Base-by-base conservation (phyloP, 2,888 invertebrate genomes). In the Drosophila imparisetae region DNA sequence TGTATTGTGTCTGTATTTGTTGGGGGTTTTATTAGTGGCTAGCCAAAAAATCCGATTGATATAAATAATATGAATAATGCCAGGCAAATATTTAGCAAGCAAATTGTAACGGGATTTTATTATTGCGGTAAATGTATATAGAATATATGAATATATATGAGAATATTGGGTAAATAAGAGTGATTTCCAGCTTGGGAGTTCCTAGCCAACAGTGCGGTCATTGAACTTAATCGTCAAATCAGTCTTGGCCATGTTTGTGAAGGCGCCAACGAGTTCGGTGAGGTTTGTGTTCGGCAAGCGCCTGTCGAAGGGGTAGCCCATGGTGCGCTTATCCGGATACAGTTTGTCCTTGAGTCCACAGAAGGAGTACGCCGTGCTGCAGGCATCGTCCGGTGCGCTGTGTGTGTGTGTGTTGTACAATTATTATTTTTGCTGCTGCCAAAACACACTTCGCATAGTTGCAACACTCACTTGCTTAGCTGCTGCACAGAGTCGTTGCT, bases 301-400 rank as follows among this genome's bases (percentile, higher is more conserved):
- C 49, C 94, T 92, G 79, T 95, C 95, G 86, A 95, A 94, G 24
- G 95, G 95, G 88, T 91, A 95, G 48, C 95, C 96, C 96, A 96
- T 96, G 64, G 95, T 88, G 62, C 95, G 94, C 10, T 92, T 93
- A 93, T 96, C 96, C 0, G 96, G 96, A 92, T 96, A 96, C 72
- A 93, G 92, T 71, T 95, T 94, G 91, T 96, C 95, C 66, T 95
- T 94, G 80, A 96, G 93, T 48, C 96, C 96, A 90, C 96, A 96
- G 93, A 95, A 96, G 50, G 95, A 95, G 1, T 94, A 94, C 0
- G 96, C 95, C 90, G 95, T 95, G 86, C 94, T 94, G 90, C 96
- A 96, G 7, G 84, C 64, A 68, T 89, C 90, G 95, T 93, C 95
- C 95, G 72, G 95, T 94, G 2, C 40, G 74, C 80, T 81, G 63